These are phyloP conservation scores for Phaethornis superciliosus DNA, from an alignment of 2,113 vertebrate species.

Conservation along the genomic window DNA sequence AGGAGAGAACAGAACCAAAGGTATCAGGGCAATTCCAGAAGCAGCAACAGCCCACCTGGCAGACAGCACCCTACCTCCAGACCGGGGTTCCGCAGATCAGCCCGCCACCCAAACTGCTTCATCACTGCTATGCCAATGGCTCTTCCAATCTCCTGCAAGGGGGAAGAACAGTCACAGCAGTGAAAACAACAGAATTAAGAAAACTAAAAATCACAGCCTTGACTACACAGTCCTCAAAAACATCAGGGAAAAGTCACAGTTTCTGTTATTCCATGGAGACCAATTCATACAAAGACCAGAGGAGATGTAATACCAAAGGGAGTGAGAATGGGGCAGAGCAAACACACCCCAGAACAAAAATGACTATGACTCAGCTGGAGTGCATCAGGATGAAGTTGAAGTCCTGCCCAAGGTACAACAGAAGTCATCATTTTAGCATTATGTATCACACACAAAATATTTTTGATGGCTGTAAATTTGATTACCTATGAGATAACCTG, in stretches of 20 bases:
- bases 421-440: not conserved
- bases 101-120: slow-evolving; percentile 84
- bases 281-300: not conserved
- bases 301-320: not conserved
- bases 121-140: slow-evolving; percentile 79
- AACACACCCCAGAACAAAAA: not conserved
- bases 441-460: not conserved
- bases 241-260: not conserved
- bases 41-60: not conserved
- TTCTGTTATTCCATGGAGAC: not conserved
- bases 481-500: not conserved
- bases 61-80: slow-evolving; percentile 81
- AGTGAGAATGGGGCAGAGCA: not conserved
- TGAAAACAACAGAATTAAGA: not conserved
- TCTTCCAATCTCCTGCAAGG: slow-evolving; percentile 82
- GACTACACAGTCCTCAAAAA: not conserved
- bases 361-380: not conserved
- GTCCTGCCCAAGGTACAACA: not conserved
- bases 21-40: not conserved
- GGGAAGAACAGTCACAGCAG: not conserved
- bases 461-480: not conserved
- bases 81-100: slow-evolving; percentile 82
- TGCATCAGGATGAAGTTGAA: not conserved
- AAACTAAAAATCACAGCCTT: not conserved
- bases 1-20: not conserved